phyloP scores from a whole-genome alignment of 2,888 invertebrate species.

The Petrolisthes manimaculis region DNA sequence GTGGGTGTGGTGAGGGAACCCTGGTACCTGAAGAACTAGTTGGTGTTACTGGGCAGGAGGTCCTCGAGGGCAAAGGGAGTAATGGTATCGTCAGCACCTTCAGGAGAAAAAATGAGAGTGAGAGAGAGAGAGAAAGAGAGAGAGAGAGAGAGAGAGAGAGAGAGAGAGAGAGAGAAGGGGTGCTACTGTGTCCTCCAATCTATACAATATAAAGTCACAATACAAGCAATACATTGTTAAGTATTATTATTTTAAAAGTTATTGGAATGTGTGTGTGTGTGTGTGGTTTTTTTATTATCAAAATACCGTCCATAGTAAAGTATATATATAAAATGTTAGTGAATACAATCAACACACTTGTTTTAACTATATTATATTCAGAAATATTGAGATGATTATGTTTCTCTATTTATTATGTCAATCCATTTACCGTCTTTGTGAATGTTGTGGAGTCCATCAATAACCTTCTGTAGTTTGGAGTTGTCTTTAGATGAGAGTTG shows the following conservation, averaged over 20 bases:
- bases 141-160: no score
- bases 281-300: background rate
- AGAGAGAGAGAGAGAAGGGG: no score
- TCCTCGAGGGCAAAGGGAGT: background rate
- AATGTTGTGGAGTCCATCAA: slow-evolving; percentile 3
- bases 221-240: no score
- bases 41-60: background rate
- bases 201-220: no score
- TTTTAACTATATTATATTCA: background rate
- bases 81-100: background rate
- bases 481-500: slow-evolving; percentile 70
- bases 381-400: background rate
- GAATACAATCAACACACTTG: background rate
- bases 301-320: no score
- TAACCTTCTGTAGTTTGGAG: slow-evolving; percentile 2
- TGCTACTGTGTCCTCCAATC: no score
- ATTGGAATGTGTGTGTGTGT: no score
- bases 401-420: background rate
- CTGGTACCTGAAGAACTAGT: background rate
- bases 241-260: background rate
- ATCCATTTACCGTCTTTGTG: background rate
- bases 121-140: background rate
- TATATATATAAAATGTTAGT: no score
- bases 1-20: slow-evolving; percentile 8
- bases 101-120: background rate